Base-by-base conservation (phyloP, 2,888 invertebrate genomes). In the Anodontia alba region DNA sequence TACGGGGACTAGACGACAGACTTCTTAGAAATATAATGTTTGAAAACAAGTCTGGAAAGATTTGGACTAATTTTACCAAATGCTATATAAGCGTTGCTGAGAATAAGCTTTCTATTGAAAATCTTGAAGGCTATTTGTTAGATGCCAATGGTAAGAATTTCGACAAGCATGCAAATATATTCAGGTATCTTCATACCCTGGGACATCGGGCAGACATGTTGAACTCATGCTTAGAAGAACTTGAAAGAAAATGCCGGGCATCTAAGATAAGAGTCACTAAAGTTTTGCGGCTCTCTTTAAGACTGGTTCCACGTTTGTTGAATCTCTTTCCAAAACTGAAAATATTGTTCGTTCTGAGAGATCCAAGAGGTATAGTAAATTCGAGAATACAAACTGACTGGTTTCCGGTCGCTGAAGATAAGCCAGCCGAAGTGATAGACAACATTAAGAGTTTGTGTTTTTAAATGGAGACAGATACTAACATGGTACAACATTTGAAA, bases 331-430 rank as follows among this genome's bases (percentile, higher is more conserved):
- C 84, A 0, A 72, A 76, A 33, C 73, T 88, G 23, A 81, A 87
- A 46, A 71, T 87, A 15, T 69, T 88, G 0, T 78, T 86, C 57
- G 66, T 88, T 1, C 31, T 86, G 12, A 57, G 88, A 29, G 88
- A 88, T 57, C 87, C 87, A 15, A 73, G 88, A 15, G 88, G 76
- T 15, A 83, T 83, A 2, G 42, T 86, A 17, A 78, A 82, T 31
- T 84, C 84, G 1, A 68, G 82, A 43, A 76, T 82, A 62, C n/a
- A 62, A 17, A 62, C 62, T 12, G 17, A 26, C 1, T 62, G 62
- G 62, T 62, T 62, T 17, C 62, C 62, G 5, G 62, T 62, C 17
- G 17, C 10, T 33, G 62, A 20, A 20, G 33, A 31, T 62, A 62
- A 62, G 29, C 62, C 62, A 7, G 17, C 7, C 1, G 62, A 62